phyloP scores from a whole-genome alignment of 2,797 vertebrate species.

The Okamejei kenojei region DNA sequence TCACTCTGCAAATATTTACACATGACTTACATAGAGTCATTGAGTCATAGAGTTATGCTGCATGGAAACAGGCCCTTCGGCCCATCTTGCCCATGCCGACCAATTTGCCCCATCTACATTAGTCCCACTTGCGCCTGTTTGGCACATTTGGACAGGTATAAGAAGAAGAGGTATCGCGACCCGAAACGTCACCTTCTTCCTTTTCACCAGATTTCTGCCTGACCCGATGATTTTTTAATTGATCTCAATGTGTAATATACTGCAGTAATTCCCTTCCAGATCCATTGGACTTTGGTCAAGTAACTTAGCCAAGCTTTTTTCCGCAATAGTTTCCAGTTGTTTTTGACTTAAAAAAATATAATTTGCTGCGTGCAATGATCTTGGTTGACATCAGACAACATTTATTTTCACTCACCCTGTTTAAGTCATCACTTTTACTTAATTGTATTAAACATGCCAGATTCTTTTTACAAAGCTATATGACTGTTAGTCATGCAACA shows the following conservation, averaged over 20 bases:
- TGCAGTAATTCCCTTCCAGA: conserved; percentile 14
- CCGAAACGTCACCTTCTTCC: too few relatives aligned
- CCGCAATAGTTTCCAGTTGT: conserved; percentile 22
- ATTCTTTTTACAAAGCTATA: conserved; percentile 18
- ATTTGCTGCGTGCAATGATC: conserved; percentile 14
- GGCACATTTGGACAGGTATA: too few relatives aligned
- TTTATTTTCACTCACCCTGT: conserved; percentile 26
- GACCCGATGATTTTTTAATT: not conserved
- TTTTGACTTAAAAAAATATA: not conserved
- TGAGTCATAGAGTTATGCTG: too few relatives aligned
- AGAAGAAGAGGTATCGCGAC: too few relatives aligned
- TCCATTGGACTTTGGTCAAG: conserved; percentile 22
- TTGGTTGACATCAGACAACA: conserved; percentile 21
- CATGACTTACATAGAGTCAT: too few relatives aligned
- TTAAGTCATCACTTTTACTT: conserved; percentile 19
- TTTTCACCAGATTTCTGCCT: too few relatives aligned
- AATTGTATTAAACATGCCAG: conserved; percentile 11
- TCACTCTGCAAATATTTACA: too few relatives aligned
- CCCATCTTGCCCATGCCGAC: too few relatives aligned
- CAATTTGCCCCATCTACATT: too few relatives aligned
- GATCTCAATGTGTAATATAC: not conserved
- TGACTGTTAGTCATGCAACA: conserved; percentile 24
- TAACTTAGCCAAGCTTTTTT: conserved; percentile 24
- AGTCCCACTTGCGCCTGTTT: too few relatives aligned
- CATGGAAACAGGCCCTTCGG: too few relatives aligned